Evolutionary conservation across 2,797 vertebrate genomes (phyloP).

Genomic region (Prunella strophiata): DNA sequence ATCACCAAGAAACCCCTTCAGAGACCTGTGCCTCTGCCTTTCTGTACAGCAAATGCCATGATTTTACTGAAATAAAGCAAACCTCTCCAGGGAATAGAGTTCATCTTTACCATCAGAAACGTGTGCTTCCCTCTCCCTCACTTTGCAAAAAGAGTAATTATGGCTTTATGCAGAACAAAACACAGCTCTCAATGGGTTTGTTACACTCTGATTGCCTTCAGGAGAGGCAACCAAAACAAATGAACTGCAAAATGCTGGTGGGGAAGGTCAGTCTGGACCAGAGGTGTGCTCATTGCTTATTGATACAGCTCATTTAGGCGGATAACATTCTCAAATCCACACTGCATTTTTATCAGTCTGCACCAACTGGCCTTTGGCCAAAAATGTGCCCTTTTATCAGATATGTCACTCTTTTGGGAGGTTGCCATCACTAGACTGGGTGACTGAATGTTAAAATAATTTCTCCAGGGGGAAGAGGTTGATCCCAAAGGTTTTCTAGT

Average conservation of each 20-base stretch:
- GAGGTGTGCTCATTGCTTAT: background rate
- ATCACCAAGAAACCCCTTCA: background rate
- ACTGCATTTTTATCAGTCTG: background rate
- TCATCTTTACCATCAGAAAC: background rate
- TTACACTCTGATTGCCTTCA: background rate
- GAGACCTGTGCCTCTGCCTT: background rate
- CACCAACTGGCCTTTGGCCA: slow-evolving; percentile 5
- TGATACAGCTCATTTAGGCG: background rate
- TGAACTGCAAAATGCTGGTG: background rate
- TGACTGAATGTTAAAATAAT: slow-evolving; percentile 41
- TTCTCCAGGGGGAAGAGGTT: slow-evolving; percentile 23
- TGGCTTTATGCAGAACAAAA: background rate
- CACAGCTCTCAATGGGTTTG: background rate
- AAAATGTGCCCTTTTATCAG: slow-evolving; percentile 3
- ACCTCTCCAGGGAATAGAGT: background rate
- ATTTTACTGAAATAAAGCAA: background rate
- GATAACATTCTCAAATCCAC: background rate
- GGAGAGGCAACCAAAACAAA: background rate
- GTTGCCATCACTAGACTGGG: slow-evolving; percentile 10
- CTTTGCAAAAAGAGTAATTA: background rate
- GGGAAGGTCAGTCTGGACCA: background rate
- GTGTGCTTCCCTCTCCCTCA: background rate
- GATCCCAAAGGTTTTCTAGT: slow-evolving; percentile 42
- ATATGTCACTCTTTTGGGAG: background rate
- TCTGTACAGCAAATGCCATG: background rate